These are phyloP conservation scores for Axis porcinus DNA, from an alignment of 2,113 vertebrate species.

Conservation along the genomic window DNA sequence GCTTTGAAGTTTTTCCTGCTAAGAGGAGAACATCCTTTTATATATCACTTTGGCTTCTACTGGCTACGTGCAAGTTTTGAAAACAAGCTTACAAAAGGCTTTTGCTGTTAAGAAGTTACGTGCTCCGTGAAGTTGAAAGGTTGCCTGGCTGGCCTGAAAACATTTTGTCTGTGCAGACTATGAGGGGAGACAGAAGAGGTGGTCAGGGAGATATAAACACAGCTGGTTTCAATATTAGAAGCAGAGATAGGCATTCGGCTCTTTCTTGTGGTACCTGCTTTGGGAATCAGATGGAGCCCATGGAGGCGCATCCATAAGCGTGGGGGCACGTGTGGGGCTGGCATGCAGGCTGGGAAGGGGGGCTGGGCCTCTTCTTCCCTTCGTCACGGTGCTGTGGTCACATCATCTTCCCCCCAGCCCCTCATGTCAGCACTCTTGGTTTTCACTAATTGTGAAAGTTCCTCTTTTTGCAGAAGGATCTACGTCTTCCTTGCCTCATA, in stretches of 20 bases:
- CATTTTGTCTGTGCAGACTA: neutral
- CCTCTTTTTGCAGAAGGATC: constrained; percentile 79
- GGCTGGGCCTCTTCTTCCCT: constrained; percentile 37
- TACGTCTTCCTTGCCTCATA: constrained; percentile 73
- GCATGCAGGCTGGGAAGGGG: neutral
- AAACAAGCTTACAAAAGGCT: constrained; percentile 40
- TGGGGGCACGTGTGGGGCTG: neutral
- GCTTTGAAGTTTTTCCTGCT: constrained; percentile 56
- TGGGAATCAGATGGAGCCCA: constrained; percentile 30
- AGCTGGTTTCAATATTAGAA: constrained; percentile 42
- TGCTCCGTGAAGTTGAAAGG: constrained; percentile 45
- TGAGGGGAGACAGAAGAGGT: neutral
- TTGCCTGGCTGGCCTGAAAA: neutral
- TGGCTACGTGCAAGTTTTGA: constrained; percentile 22
- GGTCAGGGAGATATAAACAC: constrained; percentile 30
- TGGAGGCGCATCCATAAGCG: neutral
- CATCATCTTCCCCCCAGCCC: constrained; percentile 55
- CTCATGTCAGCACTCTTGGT: constrained; percentile 80
- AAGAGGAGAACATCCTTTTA: constrained; percentile 39
- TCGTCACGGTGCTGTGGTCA: constrained; percentile 62
- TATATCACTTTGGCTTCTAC: neutral
- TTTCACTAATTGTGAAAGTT: constrained; percentile 84
- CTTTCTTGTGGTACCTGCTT: constrained; percentile 48
- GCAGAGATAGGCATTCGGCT: constrained; percentile 4
- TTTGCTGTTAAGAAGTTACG: constrained; percentile 41